phyloP scores from a whole-genome alignment of 2,888 invertebrate species.

The Himalopsyche kuldschensis region DNA sequence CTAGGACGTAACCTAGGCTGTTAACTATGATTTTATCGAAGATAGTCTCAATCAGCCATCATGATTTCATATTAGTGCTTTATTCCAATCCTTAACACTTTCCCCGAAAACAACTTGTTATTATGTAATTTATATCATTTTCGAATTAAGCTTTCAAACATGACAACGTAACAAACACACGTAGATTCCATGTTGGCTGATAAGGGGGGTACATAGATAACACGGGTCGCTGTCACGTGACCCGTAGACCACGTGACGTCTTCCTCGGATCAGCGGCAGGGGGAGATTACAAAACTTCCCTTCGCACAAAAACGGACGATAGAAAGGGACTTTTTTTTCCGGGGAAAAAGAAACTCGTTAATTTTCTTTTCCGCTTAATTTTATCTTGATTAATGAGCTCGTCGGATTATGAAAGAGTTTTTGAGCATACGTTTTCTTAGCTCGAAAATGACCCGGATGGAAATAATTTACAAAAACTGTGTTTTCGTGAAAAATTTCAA shows the following conservation, averaged over 20 bases:
- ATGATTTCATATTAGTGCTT: too few relatives aligned
- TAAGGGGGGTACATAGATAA: background rate
- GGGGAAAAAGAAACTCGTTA: background rate
- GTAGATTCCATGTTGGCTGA: background rate
- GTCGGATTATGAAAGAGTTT: background rate
- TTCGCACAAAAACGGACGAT: background rate
- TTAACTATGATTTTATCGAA: too few relatives aligned
- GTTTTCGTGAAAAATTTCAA: background rate
- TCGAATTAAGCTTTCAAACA: background rate
- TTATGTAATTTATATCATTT: background rate
- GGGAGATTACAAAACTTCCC: background rate
- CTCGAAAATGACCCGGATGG: background rate
- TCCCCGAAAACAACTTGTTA: too few relatives aligned
- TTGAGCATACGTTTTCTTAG: background rate
- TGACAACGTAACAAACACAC: background rate
- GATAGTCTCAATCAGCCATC: too few relatives aligned
- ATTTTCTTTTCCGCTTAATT: conserved; percentile 1
- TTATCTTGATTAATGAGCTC: background rate
- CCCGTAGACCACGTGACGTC: background rate
- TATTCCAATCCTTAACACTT: too few relatives aligned
- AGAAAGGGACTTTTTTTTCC: background rate
- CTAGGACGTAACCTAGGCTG: too few relatives aligned
- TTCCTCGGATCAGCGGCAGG: background rate
- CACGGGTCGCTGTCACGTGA: background rate
- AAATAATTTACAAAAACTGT: background rate